These are phyloP conservation scores for Origma solitaria DNA, from an alignment of 2,113 vertebrate species.

Conservation along the genomic window DNA sequence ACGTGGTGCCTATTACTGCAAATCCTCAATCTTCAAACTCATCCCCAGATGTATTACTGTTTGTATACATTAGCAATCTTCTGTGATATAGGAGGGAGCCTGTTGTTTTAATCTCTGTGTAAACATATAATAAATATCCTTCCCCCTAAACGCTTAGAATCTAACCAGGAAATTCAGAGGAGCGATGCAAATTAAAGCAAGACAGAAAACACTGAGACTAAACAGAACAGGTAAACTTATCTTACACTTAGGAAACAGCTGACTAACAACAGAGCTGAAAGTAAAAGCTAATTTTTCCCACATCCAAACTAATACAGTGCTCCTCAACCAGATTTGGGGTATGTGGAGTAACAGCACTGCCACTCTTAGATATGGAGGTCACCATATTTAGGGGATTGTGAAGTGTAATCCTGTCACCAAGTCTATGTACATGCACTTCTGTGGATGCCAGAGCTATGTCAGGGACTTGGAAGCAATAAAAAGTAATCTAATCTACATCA, in stretches of 20 bases:
- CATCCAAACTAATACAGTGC: not conserved
- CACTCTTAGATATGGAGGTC: not conserved
- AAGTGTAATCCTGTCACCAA: not conserved
- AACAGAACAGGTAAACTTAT: not conserved
- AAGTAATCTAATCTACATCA: not conserved
- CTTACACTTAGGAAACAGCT: not conserved
- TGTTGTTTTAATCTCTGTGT: not conserved
- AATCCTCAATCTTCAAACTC: not conserved
- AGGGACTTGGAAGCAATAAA: not conserved
- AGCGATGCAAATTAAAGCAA: not conserved
- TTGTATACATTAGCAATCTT: not conserved
- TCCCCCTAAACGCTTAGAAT: not conserved
- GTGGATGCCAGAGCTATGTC: not conserved
- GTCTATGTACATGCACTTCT: not conserved
- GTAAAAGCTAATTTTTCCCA: not conserved
- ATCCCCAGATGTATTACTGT: not conserved
- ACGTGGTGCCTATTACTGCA: not conserved
- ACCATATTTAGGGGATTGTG: not conserved
- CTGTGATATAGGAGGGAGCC: not conserved
- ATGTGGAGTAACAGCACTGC: not conserved
- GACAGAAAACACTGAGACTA: not conserved
- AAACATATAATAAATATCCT: not conserved
- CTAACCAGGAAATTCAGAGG: not conserved
- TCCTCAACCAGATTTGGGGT: not conserved
- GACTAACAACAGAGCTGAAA: not conserved